phyloP scores from a whole-genome alignment of 2,888 invertebrate species.

The Acanthosepion esculentum region DNA sequence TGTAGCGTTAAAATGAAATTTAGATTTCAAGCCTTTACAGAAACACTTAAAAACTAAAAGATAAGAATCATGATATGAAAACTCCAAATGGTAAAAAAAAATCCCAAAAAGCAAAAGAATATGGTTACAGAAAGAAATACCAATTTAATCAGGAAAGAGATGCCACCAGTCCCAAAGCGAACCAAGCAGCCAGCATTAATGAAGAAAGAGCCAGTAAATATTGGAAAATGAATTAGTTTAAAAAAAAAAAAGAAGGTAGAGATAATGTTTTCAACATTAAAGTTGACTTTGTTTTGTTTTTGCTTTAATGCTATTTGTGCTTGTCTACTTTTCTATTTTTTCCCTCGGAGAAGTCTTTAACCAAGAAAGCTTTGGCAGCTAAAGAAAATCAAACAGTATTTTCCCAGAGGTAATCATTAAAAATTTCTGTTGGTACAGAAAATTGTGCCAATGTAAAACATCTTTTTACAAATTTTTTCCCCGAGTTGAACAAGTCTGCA shows the following conservation, averaged over 20 bases:
- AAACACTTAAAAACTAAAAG: no score
- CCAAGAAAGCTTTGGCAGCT: not conserved
- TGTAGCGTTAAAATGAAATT: no score
- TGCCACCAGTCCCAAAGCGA: not conserved
- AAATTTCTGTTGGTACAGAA: constrained; percentile 3
- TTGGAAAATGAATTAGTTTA: not conserved
- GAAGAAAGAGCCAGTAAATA: not conserved
- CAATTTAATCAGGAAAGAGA: not conserved
- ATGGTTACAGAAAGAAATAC: not conserved
- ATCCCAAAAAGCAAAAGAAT: no score
- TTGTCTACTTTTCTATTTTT: not conserved
- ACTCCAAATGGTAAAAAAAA: no score
- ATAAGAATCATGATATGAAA: no score
- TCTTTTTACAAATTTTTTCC: no score
- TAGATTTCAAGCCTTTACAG: no score
- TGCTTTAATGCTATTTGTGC: not conserved
- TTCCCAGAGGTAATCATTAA: constrained; percentile 33
- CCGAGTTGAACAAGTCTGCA: no score
- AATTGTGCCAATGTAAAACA: not conserved
- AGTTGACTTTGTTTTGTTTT: not conserved
- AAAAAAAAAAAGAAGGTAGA: not conserved
- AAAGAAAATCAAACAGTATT: not conserved
- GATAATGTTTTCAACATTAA: not conserved
- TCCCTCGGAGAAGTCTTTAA: not conserved
- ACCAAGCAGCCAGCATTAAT: not conserved